These are phyloP conservation scores for Melanotaenia parkinsoni DNA, from an alignment of 2,797 vertebrate species.

Conservation along the genomic window DNA sequence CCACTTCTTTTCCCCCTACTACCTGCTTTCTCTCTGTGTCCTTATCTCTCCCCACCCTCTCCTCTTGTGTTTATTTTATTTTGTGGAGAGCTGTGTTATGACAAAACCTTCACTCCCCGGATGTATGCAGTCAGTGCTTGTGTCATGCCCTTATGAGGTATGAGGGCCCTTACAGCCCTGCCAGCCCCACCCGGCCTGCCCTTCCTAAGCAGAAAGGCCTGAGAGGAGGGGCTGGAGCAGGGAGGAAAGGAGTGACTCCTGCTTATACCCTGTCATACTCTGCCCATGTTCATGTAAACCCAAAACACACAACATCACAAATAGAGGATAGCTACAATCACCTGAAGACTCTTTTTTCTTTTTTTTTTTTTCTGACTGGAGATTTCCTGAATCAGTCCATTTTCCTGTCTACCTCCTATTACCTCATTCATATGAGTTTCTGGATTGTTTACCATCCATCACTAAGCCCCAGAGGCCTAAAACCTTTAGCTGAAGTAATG, in stretches of 20 bases:
- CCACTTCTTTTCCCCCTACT: conserved; percentile 25
- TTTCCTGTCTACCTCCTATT: conserved; percentile 71
- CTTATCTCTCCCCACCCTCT: conserved; percentile 70
- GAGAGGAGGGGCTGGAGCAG: conserved; percentile 47
- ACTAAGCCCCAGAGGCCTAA: conserved; percentile 52
- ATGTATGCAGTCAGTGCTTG: conserved; percentile 77
- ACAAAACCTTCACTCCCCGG: conserved; percentile 78
- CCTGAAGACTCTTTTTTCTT: conserved; percentile 25
- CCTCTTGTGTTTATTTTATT: conserved; percentile 78
- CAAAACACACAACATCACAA: conserved; percentile 29
- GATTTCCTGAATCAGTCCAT: conserved; percentile 68
- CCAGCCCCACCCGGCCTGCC: conserved; percentile 67
- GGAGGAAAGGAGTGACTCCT: conserved; percentile 63
- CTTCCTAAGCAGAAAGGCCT: conserved; percentile 52
- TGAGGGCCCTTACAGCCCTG: conserved; percentile 69
- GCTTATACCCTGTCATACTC: conserved; percentile 63
- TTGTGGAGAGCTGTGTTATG: conserved; percentile 75
- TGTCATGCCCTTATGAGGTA: conserved; percentile 83
- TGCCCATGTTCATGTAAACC: conserved; percentile 57
- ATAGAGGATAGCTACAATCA: conserved; percentile 34
- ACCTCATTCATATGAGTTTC: conserved; percentile 67
- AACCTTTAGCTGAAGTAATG: conserved; percentile 57
- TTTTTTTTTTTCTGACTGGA: conserved; percentile 61
- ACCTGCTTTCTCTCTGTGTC: conserved; percentile 51
- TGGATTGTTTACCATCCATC: conserved; percentile 73